Percentiles rank a stretch among this genome's conserved stretches.
These are phyloP conservation scores for Ceryle rudis DNA, from an alignment of 2,797 vertebrate species.

Conservation along the genomic window DNA sequence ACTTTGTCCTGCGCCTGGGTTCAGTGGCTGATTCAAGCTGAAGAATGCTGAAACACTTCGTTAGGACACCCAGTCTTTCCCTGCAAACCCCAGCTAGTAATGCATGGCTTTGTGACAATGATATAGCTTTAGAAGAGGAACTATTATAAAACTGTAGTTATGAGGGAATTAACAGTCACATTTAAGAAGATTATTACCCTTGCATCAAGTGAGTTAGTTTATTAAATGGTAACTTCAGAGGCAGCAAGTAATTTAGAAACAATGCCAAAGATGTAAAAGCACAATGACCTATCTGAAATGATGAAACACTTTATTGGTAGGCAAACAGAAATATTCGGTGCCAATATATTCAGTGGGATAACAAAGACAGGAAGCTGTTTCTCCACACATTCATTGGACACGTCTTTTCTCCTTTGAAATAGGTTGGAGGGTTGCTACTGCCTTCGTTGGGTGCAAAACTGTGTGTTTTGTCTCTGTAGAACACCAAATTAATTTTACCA, in stretches of 20 bases:
- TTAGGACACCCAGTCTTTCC: slow-evolving; percentile 4
- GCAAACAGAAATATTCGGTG: background rate
- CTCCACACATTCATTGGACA: background rate
- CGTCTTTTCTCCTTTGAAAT: background rate
- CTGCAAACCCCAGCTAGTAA: background rate
- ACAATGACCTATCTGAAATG: background rate
- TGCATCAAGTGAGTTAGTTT: slow-evolving; percentile 17
- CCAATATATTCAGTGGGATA: background rate
- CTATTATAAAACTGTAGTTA: slow-evolving; percentile 5
- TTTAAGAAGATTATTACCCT: slow-evolving; percentile 37
- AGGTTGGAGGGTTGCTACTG: background rate
- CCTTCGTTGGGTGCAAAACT: background rate
- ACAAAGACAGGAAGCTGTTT: background rate
- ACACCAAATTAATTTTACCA: background rate
- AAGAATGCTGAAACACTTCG: slow-evolving; percentile 1
- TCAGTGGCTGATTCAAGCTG: background rate
- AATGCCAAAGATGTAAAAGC: background rate
- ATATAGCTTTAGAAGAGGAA: slow-evolving; percentile 21
- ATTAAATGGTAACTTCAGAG: slow-evolving; percentile 38
- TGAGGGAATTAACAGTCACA: slow-evolving; percentile 4
- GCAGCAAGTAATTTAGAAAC: background rate
- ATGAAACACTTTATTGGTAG: background rate
- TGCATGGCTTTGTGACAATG: slow-evolving; percentile 14
- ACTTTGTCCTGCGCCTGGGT: background rate
- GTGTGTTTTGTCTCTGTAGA: background rate